A percentile compares a stretch with the other conserved stretches of the same genome.
phyloP scores from a whole-genome alignment of 2,113 vertebrate genomes.

The Thunnus thynnus region DNA sequence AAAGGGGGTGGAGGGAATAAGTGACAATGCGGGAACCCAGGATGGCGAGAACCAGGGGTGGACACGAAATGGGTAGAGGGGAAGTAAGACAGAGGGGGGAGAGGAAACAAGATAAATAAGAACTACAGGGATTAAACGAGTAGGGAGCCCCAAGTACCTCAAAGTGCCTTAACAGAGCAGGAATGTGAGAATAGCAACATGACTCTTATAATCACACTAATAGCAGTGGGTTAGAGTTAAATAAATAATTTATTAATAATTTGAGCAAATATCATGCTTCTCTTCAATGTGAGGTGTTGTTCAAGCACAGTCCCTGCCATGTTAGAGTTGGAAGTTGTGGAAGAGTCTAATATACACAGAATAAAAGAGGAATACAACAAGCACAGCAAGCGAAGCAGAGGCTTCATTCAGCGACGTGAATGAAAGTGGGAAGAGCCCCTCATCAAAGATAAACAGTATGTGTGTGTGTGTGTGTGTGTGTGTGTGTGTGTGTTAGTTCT shows the following conservation, averaged over 20 bases:
- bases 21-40: slow-evolving; percentile 5
- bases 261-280: slow-evolving; percentile 19
- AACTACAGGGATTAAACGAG: slow-evolving; percentile 73
- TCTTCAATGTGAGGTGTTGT: slow-evolving; percentile 12
- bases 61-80: slow-evolving; percentile 78
- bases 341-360: slow-evolving; percentile 18
- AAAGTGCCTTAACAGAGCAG: slow-evolving; percentile 74
- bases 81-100: slow-evolving; percentile 60
- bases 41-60: slow-evolving; percentile 37
- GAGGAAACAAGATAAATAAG: slow-evolving; percentile 83
- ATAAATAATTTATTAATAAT: background rate
- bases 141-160: slow-evolving; percentile 48
- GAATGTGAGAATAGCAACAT: slow-evolving; percentile 52
- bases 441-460: slow-evolving; percentile 65
- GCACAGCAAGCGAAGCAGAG: slow-evolving; percentile 79
- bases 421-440: slow-evolving; percentile 75
- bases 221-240: background rate
- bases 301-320: slow-evolving; percentile 76
- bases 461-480: slow-evolving; percentile 2
- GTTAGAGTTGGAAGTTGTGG: slow-evolving; percentile 66
- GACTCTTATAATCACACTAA: background rate
- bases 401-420: slow-evolving; percentile 66
- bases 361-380: slow-evolving; percentile 72
- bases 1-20: slow-evolving; percentile 58
- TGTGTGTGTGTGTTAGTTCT: slow-evolving; percentile 51